Conservation (phyloP, 2,888 invertebrate species). For the Drosophila subsilvestris region DNA sequence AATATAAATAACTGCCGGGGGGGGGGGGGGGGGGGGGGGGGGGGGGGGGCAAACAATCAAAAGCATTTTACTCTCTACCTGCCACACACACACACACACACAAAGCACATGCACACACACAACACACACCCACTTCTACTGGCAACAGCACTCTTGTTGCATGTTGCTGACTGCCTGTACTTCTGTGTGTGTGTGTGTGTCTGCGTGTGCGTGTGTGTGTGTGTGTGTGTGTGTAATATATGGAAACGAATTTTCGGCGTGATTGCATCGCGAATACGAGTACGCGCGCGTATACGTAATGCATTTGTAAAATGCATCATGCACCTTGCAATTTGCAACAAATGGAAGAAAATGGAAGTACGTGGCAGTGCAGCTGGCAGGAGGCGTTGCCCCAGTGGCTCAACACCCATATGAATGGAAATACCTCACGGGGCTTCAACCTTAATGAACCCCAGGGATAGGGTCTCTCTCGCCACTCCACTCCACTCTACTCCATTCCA, state of each 20-base stretch:
- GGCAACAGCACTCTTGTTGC: background rate
- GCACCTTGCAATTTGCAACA: slow-evolving; percentile 34
- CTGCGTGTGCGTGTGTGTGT: background rate
- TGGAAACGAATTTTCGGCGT: slow-evolving; percentile 54
- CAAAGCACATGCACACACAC: background rate
- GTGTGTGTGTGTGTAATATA: slow-evolving; percentile 32
- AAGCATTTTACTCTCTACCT: slow-evolving; percentile 37
- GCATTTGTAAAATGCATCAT: slow-evolving; percentile 46
- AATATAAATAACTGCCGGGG: slow-evolving; percentile 51
- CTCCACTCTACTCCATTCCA: background rate
- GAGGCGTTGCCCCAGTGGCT: background rate
- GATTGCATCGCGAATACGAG: slow-evolving; percentile 49
- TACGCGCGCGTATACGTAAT: slow-evolving; percentile 47
- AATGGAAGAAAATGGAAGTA: background rate
- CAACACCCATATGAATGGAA: background rate
- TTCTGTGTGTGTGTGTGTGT: slow-evolving; percentile 4
- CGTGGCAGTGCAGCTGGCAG: background rate
- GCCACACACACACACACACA: background rate
- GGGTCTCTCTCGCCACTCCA: background rate
- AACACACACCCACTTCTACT: background rate
- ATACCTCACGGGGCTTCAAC: slow-evolving; percentile 7
- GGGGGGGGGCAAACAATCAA: slow-evolving; percentile 45
- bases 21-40: slow-evolving; percentile 5
- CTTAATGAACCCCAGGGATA: slow-evolving; percentile 27
- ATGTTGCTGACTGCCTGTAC: background rate